Evolutionary conservation across 2,888 invertebrate genomes (phyloP).

Genomic region (Lottia scabra): DNA sequence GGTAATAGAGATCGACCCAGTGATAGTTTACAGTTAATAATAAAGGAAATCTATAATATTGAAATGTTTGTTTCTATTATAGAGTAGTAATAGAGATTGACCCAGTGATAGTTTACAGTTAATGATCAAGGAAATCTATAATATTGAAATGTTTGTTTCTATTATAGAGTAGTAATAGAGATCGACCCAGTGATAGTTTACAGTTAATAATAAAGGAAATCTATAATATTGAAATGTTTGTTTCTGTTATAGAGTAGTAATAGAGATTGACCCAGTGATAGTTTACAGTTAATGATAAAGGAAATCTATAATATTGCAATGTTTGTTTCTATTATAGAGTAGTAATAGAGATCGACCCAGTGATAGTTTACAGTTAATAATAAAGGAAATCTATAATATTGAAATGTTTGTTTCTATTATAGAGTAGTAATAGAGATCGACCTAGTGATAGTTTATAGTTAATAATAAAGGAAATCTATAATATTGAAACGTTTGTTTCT

Average conservation of each 20-base stretch:
- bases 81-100: constrained; percentile 69
- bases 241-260: constrained; percentile 64
- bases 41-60: too few species aligned
- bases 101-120: constrained; percentile 70
- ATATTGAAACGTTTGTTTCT: background rate
- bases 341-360: constrained; percentile 68
- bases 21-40: constrained; percentile 70
- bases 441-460: constrained; percentile 70
- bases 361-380: constrained; percentile 70
- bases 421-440: constrained; percentile 69
- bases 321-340: constrained; percentile 55
- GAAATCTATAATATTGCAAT: too few species aligned
- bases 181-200: constrained; percentile 69
- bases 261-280: constrained; percentile 68
- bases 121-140: constrained; percentile 50
- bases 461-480: constrained; percentile 45
- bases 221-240: too few species aligned
- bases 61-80: constrained; percentile 24
- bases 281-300: constrained; percentile 70
- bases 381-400: too few species aligned
- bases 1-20: constrained; percentile 68
- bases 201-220: constrained; percentile 67
- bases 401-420: constrained; percentile 24
- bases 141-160: background rate
- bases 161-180: constrained; percentile 67